phyloP scores from a whole-genome alignment of 2,113 vertebrate species.

The Percopsis transmontana region DNA sequence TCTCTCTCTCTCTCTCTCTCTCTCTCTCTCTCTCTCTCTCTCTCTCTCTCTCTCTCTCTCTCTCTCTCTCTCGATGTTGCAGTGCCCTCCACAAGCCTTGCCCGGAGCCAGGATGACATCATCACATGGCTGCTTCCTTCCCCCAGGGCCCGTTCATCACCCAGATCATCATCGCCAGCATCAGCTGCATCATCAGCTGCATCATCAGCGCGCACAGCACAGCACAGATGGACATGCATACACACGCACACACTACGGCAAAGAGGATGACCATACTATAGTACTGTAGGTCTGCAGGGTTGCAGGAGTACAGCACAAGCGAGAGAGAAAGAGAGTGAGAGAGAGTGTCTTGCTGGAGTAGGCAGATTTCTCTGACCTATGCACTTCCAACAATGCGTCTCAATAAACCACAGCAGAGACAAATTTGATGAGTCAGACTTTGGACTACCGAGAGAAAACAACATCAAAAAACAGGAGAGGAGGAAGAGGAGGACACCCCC shows the following conservation, averaged over 20 bases:
- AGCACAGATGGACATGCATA: conserved; percentile 16
- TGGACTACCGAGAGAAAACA: conserved; percentile 56
- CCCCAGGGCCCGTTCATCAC: conserved; percentile 70
- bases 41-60: not conserved
- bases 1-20: not conserved
- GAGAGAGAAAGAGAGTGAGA: conserved; percentile 30
- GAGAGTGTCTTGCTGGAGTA: conserved; percentile 60
- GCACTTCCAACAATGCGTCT: conserved; percentile 70
- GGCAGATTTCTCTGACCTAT: conserved; percentile 72
- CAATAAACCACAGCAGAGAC: conserved; percentile 64
- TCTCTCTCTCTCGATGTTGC: conserved; percentile 53
- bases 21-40: not conserved
- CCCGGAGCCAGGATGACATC: conserved; percentile 67
- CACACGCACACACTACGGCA: conserved; percentile 17
- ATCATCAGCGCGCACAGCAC: conserved; percentile 14
- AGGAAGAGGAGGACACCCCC: conserved; percentile 11
- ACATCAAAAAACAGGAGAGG: conserved; percentile 48
- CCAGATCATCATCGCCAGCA: conserved; percentile 63
- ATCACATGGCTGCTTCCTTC: conserved; percentile 60
- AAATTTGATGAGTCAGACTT: conserved; percentile 73
- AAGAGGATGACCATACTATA: conserved; percentile 44
- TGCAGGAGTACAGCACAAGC: not conserved
- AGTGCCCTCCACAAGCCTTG: conserved; percentile 63
- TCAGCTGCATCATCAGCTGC: conserved; percentile 64
- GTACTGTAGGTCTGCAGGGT: conserved; percentile 26